Evolutionary conservation across 2,113 vertebrate species (phyloP).

Genomic region (Lagopus muta): DNA sequence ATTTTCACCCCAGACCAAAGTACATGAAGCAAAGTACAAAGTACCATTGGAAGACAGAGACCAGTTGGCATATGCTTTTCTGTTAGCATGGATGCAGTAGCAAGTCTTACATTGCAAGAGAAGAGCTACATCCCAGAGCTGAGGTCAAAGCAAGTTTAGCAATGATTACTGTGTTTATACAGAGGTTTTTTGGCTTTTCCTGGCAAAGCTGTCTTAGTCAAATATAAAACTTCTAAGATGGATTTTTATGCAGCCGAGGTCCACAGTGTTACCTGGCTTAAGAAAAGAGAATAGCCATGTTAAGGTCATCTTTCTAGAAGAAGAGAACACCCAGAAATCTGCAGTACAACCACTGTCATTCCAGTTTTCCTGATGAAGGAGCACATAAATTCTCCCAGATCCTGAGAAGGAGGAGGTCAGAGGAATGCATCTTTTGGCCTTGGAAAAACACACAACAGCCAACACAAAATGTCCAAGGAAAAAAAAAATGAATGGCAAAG

Average conservation of each 20-base stretch:
- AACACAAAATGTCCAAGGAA: background rate
- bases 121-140: background rate
- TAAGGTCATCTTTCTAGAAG: background rate
- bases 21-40: background rate
- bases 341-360: background rate
- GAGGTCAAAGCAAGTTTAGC: background rate
- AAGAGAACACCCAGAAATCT: background rate
- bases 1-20: background rate
- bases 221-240: background rate
- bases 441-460: background rate
- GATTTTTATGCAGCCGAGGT: background rate
- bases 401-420: background rate
- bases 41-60: background rate
- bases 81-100: background rate
- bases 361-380: background rate
- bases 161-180: rapidly evolving
- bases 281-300: background rate
- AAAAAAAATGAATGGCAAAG: background rate
- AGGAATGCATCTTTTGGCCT: background rate
- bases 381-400: background rate
- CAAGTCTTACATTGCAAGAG: background rate
- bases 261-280: background rate
- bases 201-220: background rate
- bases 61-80: background rate
- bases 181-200: rapidly evolving